Base-by-base conservation (phyloP, 2,888 invertebrate species). In the Aproaerema taeniolella region DNA sequence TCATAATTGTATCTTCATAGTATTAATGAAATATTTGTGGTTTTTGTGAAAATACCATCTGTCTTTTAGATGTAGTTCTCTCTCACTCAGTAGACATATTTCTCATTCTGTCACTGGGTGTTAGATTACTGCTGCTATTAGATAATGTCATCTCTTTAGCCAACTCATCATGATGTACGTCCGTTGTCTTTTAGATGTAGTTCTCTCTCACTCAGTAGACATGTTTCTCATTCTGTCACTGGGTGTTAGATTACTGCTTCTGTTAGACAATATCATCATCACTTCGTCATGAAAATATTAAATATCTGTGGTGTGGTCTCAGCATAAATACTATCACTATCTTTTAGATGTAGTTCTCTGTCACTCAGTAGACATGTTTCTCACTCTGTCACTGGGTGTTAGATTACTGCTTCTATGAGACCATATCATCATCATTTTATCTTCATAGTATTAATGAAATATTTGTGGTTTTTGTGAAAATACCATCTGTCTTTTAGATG, bases 371-470 rank as follows among this genome's bases (percentile, higher is more conserved):
- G 55, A 50, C 48, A 55, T 20, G 41, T 48, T 54, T 33, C 13
- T 28, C 7, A 44, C 38, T 53, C 42, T 52, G 49, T 57, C 58
- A 59, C 53, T 54, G 52, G 54, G 53, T 50, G 10, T 35, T 14
- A 47, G 58, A 51, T 47, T 43, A 31, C 44, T 43, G 30, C 36
- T 34, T 41, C 29, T 43, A 16, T 10, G 11, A 20, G 31, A 24
- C 20, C 25, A 1, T 17, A 10, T 13, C n/a, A 13, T 17, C 32
- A 16, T 2, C 11, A 8, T 10, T 10, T 11, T 31, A 1, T 14
- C 7, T n/a, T 9, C 2, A 6, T 11, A 17, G n/a, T 11, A 9
- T 5, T 31, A 10, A 11, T 36, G 14, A 28, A n/a, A 20, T 12
- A 15, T 7, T 9, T 25, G 14, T 25, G 5, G 2, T 5, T 2